Percentiles rank a stretch among this genome's conserved stretches.
Evolutionary conservation across 2,888 invertebrate genomes (phyloP).

Genomic region (Oscheius sp.): DNA sequence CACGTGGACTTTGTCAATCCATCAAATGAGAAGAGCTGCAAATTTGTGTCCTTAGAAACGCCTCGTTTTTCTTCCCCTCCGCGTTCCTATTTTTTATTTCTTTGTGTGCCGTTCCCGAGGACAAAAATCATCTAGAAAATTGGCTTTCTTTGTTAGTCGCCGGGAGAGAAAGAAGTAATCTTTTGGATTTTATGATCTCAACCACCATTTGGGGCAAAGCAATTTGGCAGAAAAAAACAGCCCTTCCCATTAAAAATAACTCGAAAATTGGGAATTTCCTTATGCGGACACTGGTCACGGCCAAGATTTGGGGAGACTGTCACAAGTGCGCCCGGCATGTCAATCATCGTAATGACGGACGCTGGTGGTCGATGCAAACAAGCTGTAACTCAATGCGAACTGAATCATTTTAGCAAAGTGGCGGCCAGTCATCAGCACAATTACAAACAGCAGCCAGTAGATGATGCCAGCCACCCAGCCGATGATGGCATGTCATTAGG

Average conservation of each 20-base stretch:
- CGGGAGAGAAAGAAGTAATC: conserved; percentile 2
- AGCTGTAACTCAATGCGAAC: conserved; percentile 36
- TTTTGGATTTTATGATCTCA: background rate
- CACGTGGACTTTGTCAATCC: conserved; percentile 67
- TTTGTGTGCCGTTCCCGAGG: background rate
- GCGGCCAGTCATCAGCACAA: conserved; percentile 27
- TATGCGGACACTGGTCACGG: background rate
- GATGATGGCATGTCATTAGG: too few relatives aligned
- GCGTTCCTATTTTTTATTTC: conserved; percentile 5
- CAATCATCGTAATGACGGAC: conserved; percentile 37
- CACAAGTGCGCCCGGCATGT: conserved; percentile 30
- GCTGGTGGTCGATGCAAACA: conserved; percentile 34
- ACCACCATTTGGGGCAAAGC: background rate
- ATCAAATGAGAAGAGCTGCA: conserved; percentile 71
- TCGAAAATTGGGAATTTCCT: conserved; percentile 5
- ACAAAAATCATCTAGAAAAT: background rate
- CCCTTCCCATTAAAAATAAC: background rate
- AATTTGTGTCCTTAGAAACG: conserved; percentile 4
- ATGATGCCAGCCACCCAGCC: background rate
- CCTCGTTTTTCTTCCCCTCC: background rate
- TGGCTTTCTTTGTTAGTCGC: background rate
- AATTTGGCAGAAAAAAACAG: background rate
- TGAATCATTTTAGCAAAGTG: conserved; percentile 30
- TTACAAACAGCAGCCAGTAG: conserved; percentile 17
- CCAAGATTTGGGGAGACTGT: conserved; percentile 10